Evolutionary conservation across 2,888 invertebrate species (phyloP), one percentile per base, ranked within the genome.

Genomic region (Gandaritis pyraliata): DNA sequence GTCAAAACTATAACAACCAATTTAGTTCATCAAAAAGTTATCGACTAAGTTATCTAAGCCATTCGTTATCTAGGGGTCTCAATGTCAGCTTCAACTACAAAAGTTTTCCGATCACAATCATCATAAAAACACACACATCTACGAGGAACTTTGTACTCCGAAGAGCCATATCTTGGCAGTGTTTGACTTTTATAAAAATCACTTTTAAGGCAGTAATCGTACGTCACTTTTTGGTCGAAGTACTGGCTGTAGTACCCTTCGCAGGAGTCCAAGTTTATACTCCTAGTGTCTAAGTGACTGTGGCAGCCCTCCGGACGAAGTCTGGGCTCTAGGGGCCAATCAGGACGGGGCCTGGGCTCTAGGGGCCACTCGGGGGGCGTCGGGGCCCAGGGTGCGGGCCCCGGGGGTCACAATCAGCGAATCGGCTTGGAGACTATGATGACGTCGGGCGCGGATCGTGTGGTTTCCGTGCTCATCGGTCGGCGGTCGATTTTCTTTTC

Each of bases 381-480:
- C 76, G 90, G 90, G 84, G 90, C 91, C 91, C 91, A 89, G 57
- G 88, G 88, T 1, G 86, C 78, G 85, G 88, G 90, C 90, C 92
- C 91, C 91, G 82, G 74, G 65, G 88, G 90, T 90, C 89, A 82
- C 70, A 85, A 88, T 92, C 92, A 92, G 92, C 91, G 90, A 92
- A 91, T 84, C 88, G 90, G 91, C 63, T 92, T 91, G 64, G 92
- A 91, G 15, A 92, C 92, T 13, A 97, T 97, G 81, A 97, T 97
- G 76, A 97, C 97, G 86, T 97, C 97, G 51, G 97, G 97, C 1
- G 97, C 97, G 59, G 97, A 97, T 78, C 97, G 96, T 61, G 97
- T 96, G 59, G 97, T 97, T 81, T 97, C 95, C 61, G 95, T 95
- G 87, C 96, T 96, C 87, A 95, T 96, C 48, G 96, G 96, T 52